phyloP scores from a whole-genome alignment of 1,140 invertebrate species.

The Drosophila subobscura region DNA sequence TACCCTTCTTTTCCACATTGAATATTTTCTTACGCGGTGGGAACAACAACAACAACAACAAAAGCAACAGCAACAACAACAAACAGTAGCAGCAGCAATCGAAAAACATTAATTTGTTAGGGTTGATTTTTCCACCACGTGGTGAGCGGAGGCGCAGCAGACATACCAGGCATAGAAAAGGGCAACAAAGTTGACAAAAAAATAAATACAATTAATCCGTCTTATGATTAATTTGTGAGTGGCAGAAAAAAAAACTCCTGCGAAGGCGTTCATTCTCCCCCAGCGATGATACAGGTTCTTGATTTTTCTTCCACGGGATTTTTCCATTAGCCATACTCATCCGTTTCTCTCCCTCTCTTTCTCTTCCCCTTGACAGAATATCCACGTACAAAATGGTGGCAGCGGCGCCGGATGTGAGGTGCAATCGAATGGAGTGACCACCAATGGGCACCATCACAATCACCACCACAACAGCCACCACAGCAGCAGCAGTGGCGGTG shows the following conservation, averaged over 20 bases:
- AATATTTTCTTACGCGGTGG: slow-evolving; percentile 43
- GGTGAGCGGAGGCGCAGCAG: slow-evolving; percentile 41
- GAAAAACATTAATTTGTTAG: slow-evolving; percentile 57
- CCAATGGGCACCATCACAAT: slow-evolving; percentile 85
- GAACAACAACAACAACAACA: slow-evolving; percentile 4
- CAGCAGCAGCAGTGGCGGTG: slow-evolving; percentile 84
- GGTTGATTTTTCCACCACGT: slow-evolving; percentile 81
- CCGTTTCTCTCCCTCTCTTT: not conserved
- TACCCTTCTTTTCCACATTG: slow-evolving; percentile 1
- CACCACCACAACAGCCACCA: slow-evolving; percentile 82
- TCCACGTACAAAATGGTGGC: slow-evolving; percentile 80
- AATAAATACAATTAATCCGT: not conserved
- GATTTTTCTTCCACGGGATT: slow-evolving; percentile 16
- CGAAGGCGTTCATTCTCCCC: no score
- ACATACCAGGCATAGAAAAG: not conserved
- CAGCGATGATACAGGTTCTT: slow-evolving; percentile 30
- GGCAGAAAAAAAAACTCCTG: no score
- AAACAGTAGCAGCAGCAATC: not conserved
- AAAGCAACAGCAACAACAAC: no score
- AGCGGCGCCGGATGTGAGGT: slow-evolving; percentile 57
- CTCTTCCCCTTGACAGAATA: slow-evolving; percentile 49
- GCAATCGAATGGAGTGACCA: slow-evolving; percentile 83
- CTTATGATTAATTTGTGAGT: no score
- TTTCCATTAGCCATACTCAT: not conserved
- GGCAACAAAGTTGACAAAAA: not conserved